These are phyloP conservation scores for Homarus americanus DNA, from an alignment of 1,140 invertebrate genomes.

Conservation along the genomic window DNA sequence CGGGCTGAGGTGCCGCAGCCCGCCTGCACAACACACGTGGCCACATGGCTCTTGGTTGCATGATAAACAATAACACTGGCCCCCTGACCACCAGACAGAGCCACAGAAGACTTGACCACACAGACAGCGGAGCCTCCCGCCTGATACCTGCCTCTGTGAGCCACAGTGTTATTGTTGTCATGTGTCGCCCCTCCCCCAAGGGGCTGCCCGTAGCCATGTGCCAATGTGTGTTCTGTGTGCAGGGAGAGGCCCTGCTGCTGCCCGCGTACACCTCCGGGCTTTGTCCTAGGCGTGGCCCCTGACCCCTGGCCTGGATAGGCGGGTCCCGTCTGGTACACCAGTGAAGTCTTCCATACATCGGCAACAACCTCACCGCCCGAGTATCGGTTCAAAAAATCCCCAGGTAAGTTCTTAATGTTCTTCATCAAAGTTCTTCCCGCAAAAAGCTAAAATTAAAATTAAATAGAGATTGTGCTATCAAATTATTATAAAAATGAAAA, in stretches of 20 bases:
- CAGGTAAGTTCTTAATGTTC: conserved; percentile 13
- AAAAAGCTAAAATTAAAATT: too few species aligned
- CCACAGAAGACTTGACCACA: conserved; percentile 64
- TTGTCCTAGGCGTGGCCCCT: not conserved
- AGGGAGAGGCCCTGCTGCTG: conserved; percentile 35
- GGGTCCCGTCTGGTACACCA: not conserved
- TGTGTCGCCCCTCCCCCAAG: conserved; percentile 36
- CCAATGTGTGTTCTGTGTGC: conserved; percentile 71
- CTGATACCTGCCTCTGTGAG: conserved; percentile 66
- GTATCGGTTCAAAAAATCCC: not conserved
- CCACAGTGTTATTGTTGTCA: conserved; percentile 71
- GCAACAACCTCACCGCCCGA: not conserved
- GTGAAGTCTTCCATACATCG: not conserved
- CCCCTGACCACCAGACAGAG: conserved; percentile 52
- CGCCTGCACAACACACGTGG: conserved; percentile 47
- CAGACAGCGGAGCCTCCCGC: conserved; percentile 68
- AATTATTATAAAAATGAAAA: too few species aligned
- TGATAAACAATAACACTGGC: conserved; percentile 72
- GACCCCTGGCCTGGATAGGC: not conserved
- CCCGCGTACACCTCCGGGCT: not conserved
- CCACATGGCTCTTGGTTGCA: conserved; percentile 52
- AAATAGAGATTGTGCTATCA: too few species aligned
- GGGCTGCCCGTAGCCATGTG: conserved; percentile 58
- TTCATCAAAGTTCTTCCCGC: not conserved
- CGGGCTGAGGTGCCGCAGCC: not conserved